Base-by-base conservation (phyloP, 2,113 vertebrate species). In the Capreolus pygargus region DNA sequence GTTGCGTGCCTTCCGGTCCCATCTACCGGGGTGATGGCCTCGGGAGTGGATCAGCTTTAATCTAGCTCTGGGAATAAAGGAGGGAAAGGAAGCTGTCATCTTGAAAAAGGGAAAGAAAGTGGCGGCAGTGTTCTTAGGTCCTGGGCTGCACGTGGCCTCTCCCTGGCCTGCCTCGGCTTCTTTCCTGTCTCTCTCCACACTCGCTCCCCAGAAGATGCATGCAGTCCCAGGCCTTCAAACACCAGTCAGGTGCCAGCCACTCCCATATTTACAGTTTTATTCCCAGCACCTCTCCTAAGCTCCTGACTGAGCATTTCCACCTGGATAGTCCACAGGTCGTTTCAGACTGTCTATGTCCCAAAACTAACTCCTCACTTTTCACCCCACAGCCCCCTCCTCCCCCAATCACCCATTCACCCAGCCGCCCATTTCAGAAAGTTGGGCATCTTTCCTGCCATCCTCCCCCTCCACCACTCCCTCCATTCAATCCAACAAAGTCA, bases 1-100 rank as follows among this genome's bases (percentile, higher is more conserved):
- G 16, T 17, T 6, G 79, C 15, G 8, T 27, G 6, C n/a, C 50
- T 6, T 8, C 6, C 21, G 2, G 45, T 17, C 11, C 23, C 0
- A 4, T 39, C 36, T 39, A 23, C 17, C 19, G 0, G 28, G 60
- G 54, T 3, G 19, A 15, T 28, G 28, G 50, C 64, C 47, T 61
- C 6, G 2, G 45, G 1, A 23, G 50, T 1, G 2, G 36, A n/a
- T 36, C 25, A 4, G 52, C 47, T 82, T 47, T 58, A 8, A 54
- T 64, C 33, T 3, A 5, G 3, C 52, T 79, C 70, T 30, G 81
- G 74, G 50, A 64, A 27, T 30, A 74, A 39, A 70, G n/a, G 25
- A 50, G 27, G 8, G 36, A 14, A 60, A 78, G 23, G 33, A 57
- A 67, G 45, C 30, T 28, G 45, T 33, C 14, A 10, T 27, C 70